phyloP scores from a whole-genome alignment of 2,888 invertebrate species.

The Smittia aterrima region DNA sequence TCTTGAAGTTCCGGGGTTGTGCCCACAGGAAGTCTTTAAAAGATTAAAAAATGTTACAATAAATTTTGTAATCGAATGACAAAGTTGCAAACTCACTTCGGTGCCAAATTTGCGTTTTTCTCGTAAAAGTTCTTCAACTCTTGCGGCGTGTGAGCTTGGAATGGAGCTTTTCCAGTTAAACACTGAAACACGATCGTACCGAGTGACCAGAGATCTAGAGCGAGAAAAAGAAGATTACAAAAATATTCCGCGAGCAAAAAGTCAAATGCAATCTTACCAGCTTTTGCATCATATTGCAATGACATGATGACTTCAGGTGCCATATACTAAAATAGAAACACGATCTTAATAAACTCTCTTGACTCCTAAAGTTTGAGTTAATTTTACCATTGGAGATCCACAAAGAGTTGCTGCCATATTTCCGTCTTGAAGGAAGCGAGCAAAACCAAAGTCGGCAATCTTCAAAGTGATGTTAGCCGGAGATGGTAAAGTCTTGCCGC shows the following conservation, averaged over 20 bases:
- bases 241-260: too few relatives aligned
- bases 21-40: slow-evolving; percentile 80
- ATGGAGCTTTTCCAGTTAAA: slow-evolving; percentile 97
- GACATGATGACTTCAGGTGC: slow-evolving; percentile 99
- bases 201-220: slow-evolving; percentile 84
- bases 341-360: slow-evolving; percentile 5
- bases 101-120: slow-evolving; percentile 84
- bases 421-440: slow-evolving; percentile 95
- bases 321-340: slow-evolving; percentile 54
- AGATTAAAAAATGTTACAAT: slow-evolving; percentile 41
- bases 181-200: slow-evolving; percentile 99
- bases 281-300: slow-evolving; percentile 96
- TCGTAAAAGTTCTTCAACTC: slow-evolving; percentile 96
- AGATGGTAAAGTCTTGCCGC: slow-evolving; percentile 56
- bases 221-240: not conserved
- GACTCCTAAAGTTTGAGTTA: not conserved
- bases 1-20: slow-evolving; percentile 88
- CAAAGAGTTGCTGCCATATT: slow-evolving; percentile 99
- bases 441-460: slow-evolving; percentile 96
- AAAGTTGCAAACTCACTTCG: slow-evolving; percentile 61
- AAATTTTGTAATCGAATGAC: slow-evolving; percentile 32
- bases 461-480: slow-evolving; percentile 87
- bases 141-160: slow-evolving; percentile 96
- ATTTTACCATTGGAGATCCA: slow-evolving; percentile 91
- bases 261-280: slow-evolving; percentile 56